Base-by-base conservation (phyloP, 2,113 vertebrate genomes). In the Buteo buteo region DNA sequence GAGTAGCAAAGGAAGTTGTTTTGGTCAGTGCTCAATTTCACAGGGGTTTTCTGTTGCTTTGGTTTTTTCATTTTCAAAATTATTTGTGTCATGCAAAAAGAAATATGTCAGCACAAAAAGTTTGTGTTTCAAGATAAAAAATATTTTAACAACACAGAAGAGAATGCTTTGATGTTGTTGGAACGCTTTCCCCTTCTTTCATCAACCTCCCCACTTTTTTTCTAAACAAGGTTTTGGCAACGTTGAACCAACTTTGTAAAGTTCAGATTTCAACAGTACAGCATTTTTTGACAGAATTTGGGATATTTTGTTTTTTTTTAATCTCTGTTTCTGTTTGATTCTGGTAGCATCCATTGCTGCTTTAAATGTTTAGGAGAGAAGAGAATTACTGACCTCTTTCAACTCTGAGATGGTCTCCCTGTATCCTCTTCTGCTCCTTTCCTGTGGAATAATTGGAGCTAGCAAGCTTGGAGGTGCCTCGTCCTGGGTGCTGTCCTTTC, bases 131-230 rank as follows among this genome's bases (percentile, higher is more conserved):
- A 83, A 95, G 95, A 94, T 86, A 92, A 92, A 94, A 94, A 93
- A 81, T 93, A 79, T 86, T 96, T 94, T 91, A 96, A 76, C 91
- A 88, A 89, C 83, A 89, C 72, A 79, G 77, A 88, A 79, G 89
- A 95, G 93, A 96, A 93, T 93, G 84, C 95, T 96, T 96, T 95
- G 90, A 96, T 91, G 95, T 93, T 92, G 40, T 92, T 96, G 94
- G 91, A 97, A 86, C 12, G 2, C 80, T 94, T 94, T 88, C 44
- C 42, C 40, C 36, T 89, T 95, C 95, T 96, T 96, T 97, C 94
- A 96, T 94, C 93, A 88, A 66, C 11, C 58, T 87, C 80, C 19
- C 16, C 18, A 2, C 9, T 64, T 90, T 83, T 81, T 89, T 88
- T 52, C 79, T 77, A 89, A 95, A 82, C 73, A 81, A 86, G 54